Evolutionary conservation across 2,113 vertebrate genomes (phyloP).

Genomic region (Sebastes fasciatus): DNA sequence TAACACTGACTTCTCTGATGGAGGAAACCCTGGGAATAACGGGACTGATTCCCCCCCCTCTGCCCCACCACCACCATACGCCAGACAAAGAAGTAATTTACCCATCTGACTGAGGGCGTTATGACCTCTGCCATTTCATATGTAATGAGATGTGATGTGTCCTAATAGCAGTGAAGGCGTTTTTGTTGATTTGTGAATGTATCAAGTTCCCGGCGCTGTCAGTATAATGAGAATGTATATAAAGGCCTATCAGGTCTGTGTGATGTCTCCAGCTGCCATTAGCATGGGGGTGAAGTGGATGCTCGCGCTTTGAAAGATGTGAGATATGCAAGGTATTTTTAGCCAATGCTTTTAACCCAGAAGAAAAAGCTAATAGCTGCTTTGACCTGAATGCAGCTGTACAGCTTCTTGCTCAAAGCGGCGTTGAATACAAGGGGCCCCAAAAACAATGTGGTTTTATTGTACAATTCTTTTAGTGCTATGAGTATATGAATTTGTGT

Average conservation of each 20-base stretch:
- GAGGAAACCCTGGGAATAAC: slow-evolving; percentile 30
- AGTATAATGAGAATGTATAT: slow-evolving; percentile 66
- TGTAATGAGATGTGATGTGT: slow-evolving; percentile 72
- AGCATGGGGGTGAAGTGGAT: slow-evolving; percentile 70
- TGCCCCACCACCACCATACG: slow-evolving; percentile 7
- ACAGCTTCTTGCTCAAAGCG: slow-evolving; percentile 12
- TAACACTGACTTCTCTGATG: slow-evolving; percentile 64
- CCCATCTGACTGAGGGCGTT: slow-evolving; percentile 62
- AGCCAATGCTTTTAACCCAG: slow-evolving; percentile 66
- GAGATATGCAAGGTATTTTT: slow-evolving; percentile 82
- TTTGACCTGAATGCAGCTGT: slow-evolving; percentile 42
- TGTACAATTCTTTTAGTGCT: not conserved
- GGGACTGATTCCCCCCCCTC: not conserved
- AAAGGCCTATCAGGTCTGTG: slow-evolving; percentile 70
- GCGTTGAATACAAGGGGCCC: not conserved
- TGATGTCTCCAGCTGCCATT: slow-evolving; percentile 73
- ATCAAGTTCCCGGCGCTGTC: slow-evolving; percentile 56
- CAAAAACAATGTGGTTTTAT: not conserved
- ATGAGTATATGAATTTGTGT: not conserved
- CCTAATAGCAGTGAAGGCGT: slow-evolving; percentile 45
- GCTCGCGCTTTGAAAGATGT: slow-evolving; percentile 73
- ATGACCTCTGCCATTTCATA: slow-evolving; percentile 64
- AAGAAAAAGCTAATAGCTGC: slow-evolving; percentile 51
- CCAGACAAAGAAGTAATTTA: slow-evolving; percentile 71
- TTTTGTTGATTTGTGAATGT: slow-evolving; percentile 70